Percentiles rank a stretch among this genome's conserved stretches.
Evolutionary conservation across 2,797 vertebrate species (phyloP).

Genomic region (Channallabes apus): DNA sequence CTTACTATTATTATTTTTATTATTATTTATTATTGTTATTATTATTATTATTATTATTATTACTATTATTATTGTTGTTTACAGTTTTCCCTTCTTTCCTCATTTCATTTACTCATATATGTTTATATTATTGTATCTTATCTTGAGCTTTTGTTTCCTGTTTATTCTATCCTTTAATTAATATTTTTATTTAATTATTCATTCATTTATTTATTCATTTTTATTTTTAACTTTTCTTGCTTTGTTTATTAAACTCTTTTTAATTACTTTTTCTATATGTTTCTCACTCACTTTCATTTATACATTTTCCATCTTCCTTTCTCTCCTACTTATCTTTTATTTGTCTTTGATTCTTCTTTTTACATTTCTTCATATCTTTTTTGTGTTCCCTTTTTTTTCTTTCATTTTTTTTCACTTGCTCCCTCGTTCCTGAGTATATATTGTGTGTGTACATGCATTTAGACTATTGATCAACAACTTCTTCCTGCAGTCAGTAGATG

Average conservation of each 20-base stretch:
- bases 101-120: neutral
- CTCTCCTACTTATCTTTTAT: neutral
- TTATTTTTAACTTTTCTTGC: neutral
- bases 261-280: no score
- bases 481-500: conserved; percentile 66
- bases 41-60: no score
- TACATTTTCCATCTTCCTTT: no score
- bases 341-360: no score
- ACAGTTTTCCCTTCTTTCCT: neutral
- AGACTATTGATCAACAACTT: neutral
- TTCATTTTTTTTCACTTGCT: neutral
- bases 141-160: neutral
- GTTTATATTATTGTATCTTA: neutral
- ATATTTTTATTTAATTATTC: neutral
- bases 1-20: no score
- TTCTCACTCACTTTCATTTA: no score
- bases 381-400: no score
- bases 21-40: no score
- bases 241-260: no score
- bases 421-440: neutral
- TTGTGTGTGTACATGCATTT: neutral
- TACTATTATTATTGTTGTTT: no score
- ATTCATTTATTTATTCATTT: neutral
- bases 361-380: no score
- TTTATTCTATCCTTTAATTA: neutral